Conservation (phyloP, 1,140 invertebrate genomes). For the Hyles euphorbiae region DNA sequence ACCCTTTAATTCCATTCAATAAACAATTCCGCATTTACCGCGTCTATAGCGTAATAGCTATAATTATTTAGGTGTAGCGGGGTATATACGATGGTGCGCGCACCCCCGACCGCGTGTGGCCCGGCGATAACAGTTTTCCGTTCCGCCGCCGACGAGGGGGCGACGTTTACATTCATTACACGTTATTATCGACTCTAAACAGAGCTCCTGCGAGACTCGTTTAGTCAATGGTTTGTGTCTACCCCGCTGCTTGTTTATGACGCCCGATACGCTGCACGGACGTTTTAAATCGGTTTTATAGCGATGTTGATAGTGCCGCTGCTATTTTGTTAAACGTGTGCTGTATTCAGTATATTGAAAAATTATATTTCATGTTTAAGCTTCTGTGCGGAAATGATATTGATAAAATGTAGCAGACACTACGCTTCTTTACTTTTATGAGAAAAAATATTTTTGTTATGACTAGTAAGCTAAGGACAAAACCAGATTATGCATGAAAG, state of each 20-base stretch:
- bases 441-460: no score
- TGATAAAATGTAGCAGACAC: no score
- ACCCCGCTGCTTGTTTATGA: slow-evolving; percentile 25
- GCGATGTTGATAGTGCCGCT: not conserved
- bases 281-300: slow-evolving; percentile 15
- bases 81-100: not conserved
- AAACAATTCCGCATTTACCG: no score
- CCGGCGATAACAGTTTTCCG: slow-evolving; percentile 51
- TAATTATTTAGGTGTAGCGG: slow-evolving; percentile 9
- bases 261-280: slow-evolving; percentile 13
- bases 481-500: no score
- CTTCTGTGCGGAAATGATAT: no score
- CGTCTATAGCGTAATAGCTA: not conserved
- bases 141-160: slow-evolving; percentile 35
- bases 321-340: no score
- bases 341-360: no score
- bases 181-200: slow-evolving; percentile 60
- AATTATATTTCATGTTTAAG: no score
- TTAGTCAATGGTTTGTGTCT: slow-evolving; percentile 53
- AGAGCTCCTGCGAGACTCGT: slow-evolving; percentile 49
- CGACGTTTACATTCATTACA: slow-evolving; percentile 57
- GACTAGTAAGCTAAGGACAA: no score
- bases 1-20: no score
- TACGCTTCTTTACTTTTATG: no score
- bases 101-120: slow-evolving; percentile 36